A percentile compares a stretch with the other conserved stretches of the same genome.
phyloP scores from a whole-genome alignment of 92 coral and sea anemone species.

The Siderastrea siderea region DNA sequence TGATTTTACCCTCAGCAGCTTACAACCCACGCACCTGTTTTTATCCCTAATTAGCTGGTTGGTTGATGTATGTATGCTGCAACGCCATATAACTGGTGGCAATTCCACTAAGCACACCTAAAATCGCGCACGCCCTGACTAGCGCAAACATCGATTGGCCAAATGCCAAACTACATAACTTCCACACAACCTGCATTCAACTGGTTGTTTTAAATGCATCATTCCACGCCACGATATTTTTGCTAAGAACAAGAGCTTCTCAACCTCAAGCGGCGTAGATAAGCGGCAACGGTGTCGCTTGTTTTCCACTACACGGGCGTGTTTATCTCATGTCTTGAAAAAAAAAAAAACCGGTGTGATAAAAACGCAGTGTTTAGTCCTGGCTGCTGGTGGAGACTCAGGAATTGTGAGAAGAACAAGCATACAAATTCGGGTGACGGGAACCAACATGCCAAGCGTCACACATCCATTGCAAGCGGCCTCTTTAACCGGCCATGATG shows the following conservation, averaged over 20 bases:
- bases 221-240: constrained; percentile 31
- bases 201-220: constrained; percentile 37
- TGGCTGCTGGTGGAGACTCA: constrained; percentile 38
- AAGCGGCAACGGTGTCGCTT: not conserved
- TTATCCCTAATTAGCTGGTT: constrained; percentile 31
- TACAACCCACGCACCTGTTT: constrained; percentile 12
- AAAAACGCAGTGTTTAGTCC: not conserved
- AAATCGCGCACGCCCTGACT: constrained; percentile 19
- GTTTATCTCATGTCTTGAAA: constrained; percentile 13
- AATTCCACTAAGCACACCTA: constrained; percentile 30
- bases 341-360: not conserved
- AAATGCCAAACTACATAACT: constrained; percentile 4
- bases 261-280: not conserved
- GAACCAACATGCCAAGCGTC: constrained; percentile 62
- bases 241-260: not conserved
- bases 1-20: constrained; percentile 37
- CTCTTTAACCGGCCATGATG: constrained; percentile 85
- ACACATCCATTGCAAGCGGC: constrained; percentile 92
- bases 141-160: constrained; percentile 20
- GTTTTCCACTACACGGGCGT: not conserved
- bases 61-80: not conserved
- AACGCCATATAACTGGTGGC: constrained; percentile 44
- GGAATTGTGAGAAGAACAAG: constrained; percentile 67
- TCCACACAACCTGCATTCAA: constrained; percentile 24
- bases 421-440: constrained; percentile 71